Base-by-base conservation (phyloP, 2,797 vertebrate genomes). In the Trachurus trachurus region DNA sequence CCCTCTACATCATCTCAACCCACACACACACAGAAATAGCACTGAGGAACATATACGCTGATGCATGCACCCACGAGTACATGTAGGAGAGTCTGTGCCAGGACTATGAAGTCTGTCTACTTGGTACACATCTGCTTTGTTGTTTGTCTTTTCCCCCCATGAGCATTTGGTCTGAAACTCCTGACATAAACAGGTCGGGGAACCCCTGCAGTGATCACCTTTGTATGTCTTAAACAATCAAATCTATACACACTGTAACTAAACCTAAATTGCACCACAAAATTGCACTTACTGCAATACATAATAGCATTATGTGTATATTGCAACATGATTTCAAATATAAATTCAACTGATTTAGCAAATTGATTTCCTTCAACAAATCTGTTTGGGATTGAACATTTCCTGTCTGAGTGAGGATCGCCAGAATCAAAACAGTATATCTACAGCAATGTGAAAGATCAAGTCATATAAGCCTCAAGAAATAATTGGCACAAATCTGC, bases 11-110 rank as follows among this genome's bases (percentile, higher is more conserved):
- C 59, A 74, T 81, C 77, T 83, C 84, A 87, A 59, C 91, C 90
- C 87, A 84, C 88, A 81, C 69, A 78, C 75, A 19, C 9, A 49
- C 63, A 82, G 34, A 92, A 92, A 92, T 90, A 92, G 90, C 69
- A 71, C 74, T 12, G 39, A 77, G 75, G 77, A 84, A 69, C 59
- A 76, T 71, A 82, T 74, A 85, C 74, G 69, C 21, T 58, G 79
- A 81, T 77, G 74, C 52, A 44, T 45, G 61, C 53, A 45, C 87
- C 88, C 83, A 88, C 85, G 17, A 60, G 40, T 66, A 49, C 40
- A 61, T 54, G 52, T 19, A 61, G 71, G 74, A 83, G 17, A 56
- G 65, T 69, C 45, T 21, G 56, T 49, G 72, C 72, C 79, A 74
- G 65, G 66, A 74, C 70, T 76, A 7, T 13, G 58, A 74, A 77